These are phyloP conservation scores for Cyanoderma ruficeps DNA, from an alignment of 2,113 vertebrate species.

Conservation along the genomic window DNA sequence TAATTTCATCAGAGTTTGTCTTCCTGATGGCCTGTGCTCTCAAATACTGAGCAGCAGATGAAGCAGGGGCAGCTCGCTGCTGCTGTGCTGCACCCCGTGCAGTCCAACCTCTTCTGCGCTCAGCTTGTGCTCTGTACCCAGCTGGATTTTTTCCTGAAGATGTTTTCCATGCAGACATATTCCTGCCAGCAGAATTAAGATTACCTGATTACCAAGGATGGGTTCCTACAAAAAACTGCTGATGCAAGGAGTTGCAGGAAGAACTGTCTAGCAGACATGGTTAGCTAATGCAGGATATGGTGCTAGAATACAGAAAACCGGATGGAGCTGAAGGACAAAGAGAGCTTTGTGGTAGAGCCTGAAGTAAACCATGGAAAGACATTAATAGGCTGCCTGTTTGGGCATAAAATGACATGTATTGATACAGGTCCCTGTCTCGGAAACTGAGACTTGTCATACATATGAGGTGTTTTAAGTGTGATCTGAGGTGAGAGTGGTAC, in stretches of 20 bases:
- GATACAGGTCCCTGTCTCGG: neutral
- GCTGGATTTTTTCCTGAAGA: neutral
- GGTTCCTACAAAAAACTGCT: neutral
- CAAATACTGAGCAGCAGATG: neutral
- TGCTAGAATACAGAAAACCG: neutral
- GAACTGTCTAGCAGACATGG: neutral
- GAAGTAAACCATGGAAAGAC: neutral
- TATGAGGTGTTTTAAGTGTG: neutral
- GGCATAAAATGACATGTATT: neutral
- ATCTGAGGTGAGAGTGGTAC: neutral
- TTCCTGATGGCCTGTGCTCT: neutral
- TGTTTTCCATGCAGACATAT: fast-evolving
- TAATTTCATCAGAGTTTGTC: neutral
- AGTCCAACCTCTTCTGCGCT: fast-evolving
- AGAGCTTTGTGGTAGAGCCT: neutral
- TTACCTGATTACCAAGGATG: neutral
- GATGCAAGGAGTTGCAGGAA: neutral
- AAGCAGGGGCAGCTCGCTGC: neutral
- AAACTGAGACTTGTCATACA: neutral
- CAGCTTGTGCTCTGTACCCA: neutral
- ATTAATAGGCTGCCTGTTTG: constrained; percentile 13
- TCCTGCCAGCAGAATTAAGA: neutral
- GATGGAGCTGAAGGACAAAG: neutral
- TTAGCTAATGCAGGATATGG: neutral
- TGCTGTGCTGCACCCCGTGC: fast-evolving